phyloP scores from a whole-genome alignment of 2,797 vertebrate species.

The Poeciliopsis turneri region DNA sequence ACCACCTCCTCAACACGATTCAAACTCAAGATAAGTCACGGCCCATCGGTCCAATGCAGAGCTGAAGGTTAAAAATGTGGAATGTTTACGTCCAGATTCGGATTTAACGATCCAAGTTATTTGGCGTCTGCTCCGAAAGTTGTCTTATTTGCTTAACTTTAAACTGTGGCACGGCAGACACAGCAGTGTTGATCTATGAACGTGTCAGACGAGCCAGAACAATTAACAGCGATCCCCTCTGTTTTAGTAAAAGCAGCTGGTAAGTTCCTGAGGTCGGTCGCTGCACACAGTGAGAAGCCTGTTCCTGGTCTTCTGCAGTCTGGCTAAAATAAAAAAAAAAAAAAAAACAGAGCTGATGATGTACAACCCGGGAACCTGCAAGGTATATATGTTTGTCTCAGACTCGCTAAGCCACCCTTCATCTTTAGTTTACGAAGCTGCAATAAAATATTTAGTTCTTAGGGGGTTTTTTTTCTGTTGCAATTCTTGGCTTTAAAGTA shows the following conservation, averaged over 20 bases:
- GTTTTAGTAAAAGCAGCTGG: neutral
- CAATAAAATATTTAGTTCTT: neutral
- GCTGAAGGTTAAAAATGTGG: neutral
- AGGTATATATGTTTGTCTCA: neutral
- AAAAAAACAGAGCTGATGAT: neutral
- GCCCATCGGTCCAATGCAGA: neutral
- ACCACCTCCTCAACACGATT: conserved; percentile 1
- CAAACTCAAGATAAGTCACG: neutral
- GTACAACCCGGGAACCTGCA: neutral
- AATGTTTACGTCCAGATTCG: neutral
- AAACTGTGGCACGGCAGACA: neutral
- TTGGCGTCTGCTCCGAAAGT: neutral
- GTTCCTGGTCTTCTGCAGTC: neutral
- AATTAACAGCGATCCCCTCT: neutral
- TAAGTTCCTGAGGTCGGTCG: neutral
- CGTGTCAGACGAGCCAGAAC: neutral
- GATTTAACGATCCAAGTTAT: neutral
- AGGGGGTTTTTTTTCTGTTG: neutral
- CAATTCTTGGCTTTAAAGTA: neutral
- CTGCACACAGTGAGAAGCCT: neutral
- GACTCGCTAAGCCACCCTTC: neutral
- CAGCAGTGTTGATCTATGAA: neutral
- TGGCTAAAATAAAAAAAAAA: neutral
- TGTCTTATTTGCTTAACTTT: neutral
- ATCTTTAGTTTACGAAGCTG: neutral